phyloP scores from a whole-genome alignment of 2,888 invertebrate species.

The Aporophyla lueneburgensis region DNA sequence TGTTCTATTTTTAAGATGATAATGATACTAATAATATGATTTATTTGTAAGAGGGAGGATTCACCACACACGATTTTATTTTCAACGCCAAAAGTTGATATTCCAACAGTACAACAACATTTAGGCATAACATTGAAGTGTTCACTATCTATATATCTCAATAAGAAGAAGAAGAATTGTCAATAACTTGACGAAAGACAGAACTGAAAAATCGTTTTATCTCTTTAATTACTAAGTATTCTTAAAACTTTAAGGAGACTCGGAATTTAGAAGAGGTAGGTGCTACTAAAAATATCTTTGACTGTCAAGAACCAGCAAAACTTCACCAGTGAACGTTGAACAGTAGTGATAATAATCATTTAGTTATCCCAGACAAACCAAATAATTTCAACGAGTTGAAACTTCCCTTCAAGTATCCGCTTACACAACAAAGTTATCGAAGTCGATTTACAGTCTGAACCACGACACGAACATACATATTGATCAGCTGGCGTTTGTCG shows the following conservation, averaged over 20 bases:
- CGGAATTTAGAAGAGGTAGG: background rate
- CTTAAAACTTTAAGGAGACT: background rate
- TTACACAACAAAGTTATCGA: constrained; percentile 14
- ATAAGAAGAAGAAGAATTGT: no score
- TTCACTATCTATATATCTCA: no score
- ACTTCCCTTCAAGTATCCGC: constrained; percentile 1
- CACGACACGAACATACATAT: constrained; percentile 35
- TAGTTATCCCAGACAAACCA: background rate
- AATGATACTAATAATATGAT: no score
- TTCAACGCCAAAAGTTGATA: background rate
- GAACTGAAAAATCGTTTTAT: no score
- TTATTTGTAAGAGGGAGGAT: no score
- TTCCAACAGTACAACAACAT: background rate
- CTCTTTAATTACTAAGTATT: no score
- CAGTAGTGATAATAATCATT: background rate
- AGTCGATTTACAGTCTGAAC: constrained; percentile 8
- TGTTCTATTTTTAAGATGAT: no score
- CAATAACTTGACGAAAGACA: background rate
- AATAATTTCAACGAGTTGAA: background rate
- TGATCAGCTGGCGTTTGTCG: constrained; percentile 49
- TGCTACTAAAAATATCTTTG: background rate
- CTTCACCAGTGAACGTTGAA: background rate
- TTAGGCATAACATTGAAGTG: no score
- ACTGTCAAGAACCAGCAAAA: background rate
- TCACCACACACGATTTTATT: background rate